Evolutionary conservation across 2,797 vertebrate species (phyloP).

Genomic region (Malacoraja senta): DNA sequence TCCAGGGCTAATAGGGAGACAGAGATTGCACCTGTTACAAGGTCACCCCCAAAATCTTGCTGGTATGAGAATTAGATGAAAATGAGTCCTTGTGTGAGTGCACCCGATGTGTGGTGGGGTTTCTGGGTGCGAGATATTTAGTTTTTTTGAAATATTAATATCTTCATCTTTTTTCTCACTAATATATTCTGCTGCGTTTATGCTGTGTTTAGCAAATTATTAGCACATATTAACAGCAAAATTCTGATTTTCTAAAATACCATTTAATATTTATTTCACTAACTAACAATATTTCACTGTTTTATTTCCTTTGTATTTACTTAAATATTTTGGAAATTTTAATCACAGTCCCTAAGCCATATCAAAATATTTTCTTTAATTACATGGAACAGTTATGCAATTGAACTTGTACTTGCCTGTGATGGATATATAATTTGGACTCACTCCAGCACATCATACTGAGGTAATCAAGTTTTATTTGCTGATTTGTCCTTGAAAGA

Average conservation of each 20-base stretch:
- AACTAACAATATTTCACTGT: too few species aligned
- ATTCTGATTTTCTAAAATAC: background rate
- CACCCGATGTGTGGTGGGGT: background rate
- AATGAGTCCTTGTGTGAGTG: background rate
- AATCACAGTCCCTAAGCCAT: too few species aligned
- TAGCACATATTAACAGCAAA: background rate
- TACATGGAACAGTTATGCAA: too few species aligned
- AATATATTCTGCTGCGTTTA: background rate
- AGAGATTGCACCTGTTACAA: background rate
- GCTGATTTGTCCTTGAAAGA: background rate
- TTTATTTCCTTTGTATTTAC: too few species aligned
- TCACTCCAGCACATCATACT: background rate
- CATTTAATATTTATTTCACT: too few species aligned
- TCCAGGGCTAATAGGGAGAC: background rate
- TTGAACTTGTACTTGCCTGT: too few species aligned
- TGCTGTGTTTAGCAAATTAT: background rate
- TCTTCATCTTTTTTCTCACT: background rate
- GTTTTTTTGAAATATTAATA: background rate
- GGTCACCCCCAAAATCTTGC: too few species aligned
- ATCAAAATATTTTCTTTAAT: too few species aligned
- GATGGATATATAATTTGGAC: background rate
- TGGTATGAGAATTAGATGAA: background rate
- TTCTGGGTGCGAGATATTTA: background rate
- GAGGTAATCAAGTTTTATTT: constrained; percentile 14
- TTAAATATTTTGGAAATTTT: too few species aligned